A percentile compares a stretch with the other conserved stretches of the same genome.
phyloP scores from a whole-genome alignment of 2,888 invertebrate genomes.

The Eumacrocentrus americanus region DNA sequence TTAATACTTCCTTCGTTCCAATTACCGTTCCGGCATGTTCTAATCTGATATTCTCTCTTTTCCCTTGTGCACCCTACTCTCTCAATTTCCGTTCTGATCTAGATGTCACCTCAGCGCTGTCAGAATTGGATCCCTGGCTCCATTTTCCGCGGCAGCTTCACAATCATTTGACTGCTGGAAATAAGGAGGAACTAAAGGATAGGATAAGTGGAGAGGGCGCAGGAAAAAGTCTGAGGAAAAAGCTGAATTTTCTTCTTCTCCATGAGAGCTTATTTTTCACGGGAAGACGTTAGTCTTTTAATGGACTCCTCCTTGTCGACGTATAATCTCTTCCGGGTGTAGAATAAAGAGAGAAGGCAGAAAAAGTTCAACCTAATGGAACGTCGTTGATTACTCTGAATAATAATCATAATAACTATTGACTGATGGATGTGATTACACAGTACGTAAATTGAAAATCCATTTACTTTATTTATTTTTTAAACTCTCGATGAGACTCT shows the following conservation, averaged over 20 bases:
- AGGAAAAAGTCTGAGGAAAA: slow-evolving; percentile 17
- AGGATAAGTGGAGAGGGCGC: background rate
- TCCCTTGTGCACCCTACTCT: slow-evolving; percentile 1
- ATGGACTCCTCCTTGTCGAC: slow-evolving; percentile 15
- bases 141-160: slow-evolving; percentile 7
- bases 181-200: background rate
- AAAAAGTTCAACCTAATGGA: background rate
- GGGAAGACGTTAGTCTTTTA: slow-evolving; percentile 5
- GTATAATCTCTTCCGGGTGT: slow-evolving; percentile 18
- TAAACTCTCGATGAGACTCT: no score
- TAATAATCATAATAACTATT: no score
- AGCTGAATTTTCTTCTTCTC: slow-evolving; percentile 8
- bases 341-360: background rate
- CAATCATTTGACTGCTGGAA: slow-evolving; percentile 6
- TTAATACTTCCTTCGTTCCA: slow-evolving; percentile 4
- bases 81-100: slow-evolving; percentile 14
- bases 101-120: slow-evolving; percentile 9
- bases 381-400: slow-evolving; percentile 1
- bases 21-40: slow-evolving; percentile 5
- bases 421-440: no score
- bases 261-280: slow-evolving; percentile 23
- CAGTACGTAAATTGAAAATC: no score
- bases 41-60: slow-evolving; percentile 10
- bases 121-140: slow-evolving; percentile 4
- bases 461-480: no score